These are phyloP conservation scores for Sinopyrophorus schimmeli DNA, from an alignment of 2,888 invertebrate species.

Conservation along the genomic window DNA sequence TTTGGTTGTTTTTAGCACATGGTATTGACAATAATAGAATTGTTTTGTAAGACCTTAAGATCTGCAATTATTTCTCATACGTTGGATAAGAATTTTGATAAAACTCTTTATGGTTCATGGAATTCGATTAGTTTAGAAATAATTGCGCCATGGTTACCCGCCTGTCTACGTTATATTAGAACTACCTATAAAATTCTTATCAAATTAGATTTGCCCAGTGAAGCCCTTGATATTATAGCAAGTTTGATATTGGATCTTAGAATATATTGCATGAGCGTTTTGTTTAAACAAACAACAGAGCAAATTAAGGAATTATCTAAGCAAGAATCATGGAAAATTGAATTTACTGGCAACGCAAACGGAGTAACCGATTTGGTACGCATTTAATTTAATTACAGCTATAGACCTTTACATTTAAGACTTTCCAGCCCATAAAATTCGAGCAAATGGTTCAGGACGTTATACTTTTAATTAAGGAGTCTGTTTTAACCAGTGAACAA, in stretches of 20 bases:
- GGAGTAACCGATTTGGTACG: conserved; percentile 81
- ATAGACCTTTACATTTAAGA: conserved; percentile 11
- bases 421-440: conserved; percentile 68
- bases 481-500: conserved; percentile 71
- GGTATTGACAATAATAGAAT: conserved; percentile 75
- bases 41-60: conserved; percentile 74
- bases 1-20: conserved; percentile 63
- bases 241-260: conserved; percentile 85
- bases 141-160: conserved; percentile 71
- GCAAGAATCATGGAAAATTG: conserved; percentile 85
- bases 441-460: conserved; percentile 75
- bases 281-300: conserved; percentile 82
- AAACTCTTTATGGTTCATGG: conserved; percentile 59
- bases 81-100: conserved; percentile 55
- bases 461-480: conserved; percentile 69
- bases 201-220: conserved; percentile 83
- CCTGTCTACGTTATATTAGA: conserved; percentile 78
- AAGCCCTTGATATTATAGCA: conserved; percentile 83
- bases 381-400: background rate
- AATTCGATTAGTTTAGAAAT: conserved; percentile 59
- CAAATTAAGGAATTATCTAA: conserved; percentile 72
- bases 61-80: conserved; percentile 71
- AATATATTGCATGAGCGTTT: conserved; percentile 80
- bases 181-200: conserved; percentile 81
- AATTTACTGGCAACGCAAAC: conserved; percentile 80